Base-by-base conservation (phyloP, 2,797 vertebrate species). In the Pelodytes ibericus region DNA sequence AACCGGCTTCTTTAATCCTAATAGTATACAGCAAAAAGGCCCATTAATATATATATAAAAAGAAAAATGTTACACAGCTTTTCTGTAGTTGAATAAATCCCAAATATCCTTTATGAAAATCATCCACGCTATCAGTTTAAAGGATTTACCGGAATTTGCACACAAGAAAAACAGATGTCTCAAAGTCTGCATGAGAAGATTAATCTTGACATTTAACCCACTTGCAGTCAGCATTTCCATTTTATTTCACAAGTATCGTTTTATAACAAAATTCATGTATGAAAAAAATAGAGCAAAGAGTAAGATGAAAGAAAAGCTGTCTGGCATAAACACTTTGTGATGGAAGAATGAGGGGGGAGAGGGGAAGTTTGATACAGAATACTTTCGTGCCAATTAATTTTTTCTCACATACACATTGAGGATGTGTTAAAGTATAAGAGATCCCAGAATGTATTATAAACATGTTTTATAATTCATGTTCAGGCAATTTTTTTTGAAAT, bases 201-300 rank as follows among this genome's bases (percentile, higher is more conserved):
- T 72, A 77, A 72, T 65, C 75, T 72, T 72, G 68, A 77, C 69
- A 66, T 66, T 72, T 72, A 72, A 77, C 75, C 75, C 68, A 66
- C 71, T 49, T 77, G 61, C 75, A 59, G 69, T 77, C 61, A 72
- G 68, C 49, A 72, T 59, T 65, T 77, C 66, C 33, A 61, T 49
- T 75, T 76, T 76, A 70, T 76, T 57, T 70, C 53, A 63, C 29
- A 44, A 63, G 59, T 44, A 57, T 47, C 36, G 30, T 53, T 60
- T 70, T 76, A 70, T 36, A 70, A 76, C 47, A 76, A 62, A 68
- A 53, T 22, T 53, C 41, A 53, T 22, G 22, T 58, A 27, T 58
- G 26, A 27, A 58, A 58, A 26, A 58, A 58, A 58, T 8, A 15
- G 18, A 22, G 3, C 18, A 39, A 62, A 36, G 60, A 62, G 60